Evolutionary conservation across 1,140 invertebrate species (phyloP), one percentile per base, ranked within the genome.

Genomic region (Temnothorax curvispinosus): DNA sequence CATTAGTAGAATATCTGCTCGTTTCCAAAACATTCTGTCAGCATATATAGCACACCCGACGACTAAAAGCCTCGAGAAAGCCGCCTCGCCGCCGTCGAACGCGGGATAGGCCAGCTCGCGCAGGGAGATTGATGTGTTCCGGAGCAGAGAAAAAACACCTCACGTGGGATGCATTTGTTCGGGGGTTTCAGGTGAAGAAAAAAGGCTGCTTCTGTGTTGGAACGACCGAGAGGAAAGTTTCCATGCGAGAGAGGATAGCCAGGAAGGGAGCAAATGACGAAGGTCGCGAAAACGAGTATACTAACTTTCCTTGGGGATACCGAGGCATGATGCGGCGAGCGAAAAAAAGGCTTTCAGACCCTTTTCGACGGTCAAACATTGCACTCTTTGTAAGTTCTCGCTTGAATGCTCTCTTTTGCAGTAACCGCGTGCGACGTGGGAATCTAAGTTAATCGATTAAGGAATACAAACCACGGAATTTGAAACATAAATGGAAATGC

Each of bases 111-210:
- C 60, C 76, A 54, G 50, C 50, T 72, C 72, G 47, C 15, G 9
- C 18, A 35, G 32, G 35, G 72, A 89, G 88, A 89, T 89, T 89
- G 88, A 89, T 89, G 82, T 62, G 75, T 76, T 80, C 50, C 71
- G 86, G 80, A 58, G 44, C 27, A 18, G 41, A 64, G 81, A 78
- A 89, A 89, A 89, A 89, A 88, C 87, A 89, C 82, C 85, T 69
- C 87, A 72, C 87, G 65, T 74, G 72, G 64, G 85, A 89, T 89
- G 85, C 85, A 76, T 89, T 87, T 81, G 88, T 78, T 84, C 65
- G 60, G 15, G 38, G 65, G 56, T 62, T 74, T 32, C 13, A 72
- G 27, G 35, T 44, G 21, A 85, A 77, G 67, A 76, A 80, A 86
- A 89, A 89, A 52, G 35, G 54, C 54, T 35, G 13, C 35, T 56